Base-by-base conservation (phyloP, 2,888 invertebrate genomes). In the Stenurella melanura region DNA sequence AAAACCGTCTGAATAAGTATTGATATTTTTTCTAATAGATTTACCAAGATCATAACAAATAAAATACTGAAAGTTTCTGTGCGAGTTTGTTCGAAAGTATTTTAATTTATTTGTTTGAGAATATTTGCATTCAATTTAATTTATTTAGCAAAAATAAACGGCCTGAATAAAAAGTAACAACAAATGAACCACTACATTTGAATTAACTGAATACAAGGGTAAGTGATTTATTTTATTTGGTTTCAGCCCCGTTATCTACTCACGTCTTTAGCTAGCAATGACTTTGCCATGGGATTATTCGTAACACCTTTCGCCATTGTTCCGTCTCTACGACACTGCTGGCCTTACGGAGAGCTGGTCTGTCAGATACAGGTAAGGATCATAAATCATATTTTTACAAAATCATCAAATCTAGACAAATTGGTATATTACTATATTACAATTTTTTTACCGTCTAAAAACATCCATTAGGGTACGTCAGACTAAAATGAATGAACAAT, bases 301-400 rank as follows among this genome's bases (percentile, higher is more conserved):
- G 95, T 96, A 86, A 96, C 96, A 70, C 96, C 96, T 30, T 95
- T 96, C 86, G 96, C 96, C 76, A 92, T 96, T 79, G 91, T 96
- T 83, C 96, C 96, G 26, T 95, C 96, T 56, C 91, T 96, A 81
- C 94, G 96, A 87, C 95, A 95, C 89, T 97, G 96, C 89, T 97
- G 96, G 96, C 96, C 96, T 50, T 96, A 96, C 90, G 96, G 96
- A 73, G 96, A 96, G 90, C 93, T 96, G 86, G 94, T 96, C 89
- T 97, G 96, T 90, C 96, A 96, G 90, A 96, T 96, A 88, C 96
- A 96, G 95, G 96, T 96, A 90, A 91, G 87, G 15, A n/a, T 19
- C 1, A 38, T 15, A 19, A 11, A 15, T 64, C 18, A 18, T 64
- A 64, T 19, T 18, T 12, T 61, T 34, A 34, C 30, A 34, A 9